These are phyloP conservation scores for Mya arenaria DNA, from an alignment of 1,140 invertebrate species.

Conservation along the genomic window DNA sequence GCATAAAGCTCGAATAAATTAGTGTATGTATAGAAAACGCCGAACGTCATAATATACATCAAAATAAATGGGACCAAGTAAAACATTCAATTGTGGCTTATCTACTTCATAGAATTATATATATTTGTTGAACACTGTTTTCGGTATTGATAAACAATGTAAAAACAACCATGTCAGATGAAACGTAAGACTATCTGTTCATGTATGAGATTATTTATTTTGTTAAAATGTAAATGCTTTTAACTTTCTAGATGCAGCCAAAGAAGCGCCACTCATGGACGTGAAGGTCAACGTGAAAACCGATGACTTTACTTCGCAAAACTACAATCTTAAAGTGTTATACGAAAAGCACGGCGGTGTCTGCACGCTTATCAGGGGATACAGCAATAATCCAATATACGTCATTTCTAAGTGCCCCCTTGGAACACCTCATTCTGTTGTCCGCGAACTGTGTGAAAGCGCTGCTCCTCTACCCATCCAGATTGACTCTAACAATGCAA, in stretches of 20 bases:
- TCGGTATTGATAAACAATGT: too few relatives aligned
- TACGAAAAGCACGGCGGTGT: slow-evolving; percentile 47
- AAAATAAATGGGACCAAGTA: too few relatives aligned
- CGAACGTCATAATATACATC: too few relatives aligned
- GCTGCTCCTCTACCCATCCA: background rate
- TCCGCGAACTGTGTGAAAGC: slow-evolving; percentile 24
- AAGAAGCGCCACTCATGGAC: slow-evolving; percentile 20
- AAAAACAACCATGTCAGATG: background rate
- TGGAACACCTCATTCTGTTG: background rate
- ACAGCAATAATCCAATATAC: slow-evolving; percentile 36
- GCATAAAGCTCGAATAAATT: too few relatives aligned
- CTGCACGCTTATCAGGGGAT: slow-evolving; percentile 38
- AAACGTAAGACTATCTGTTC: background rate
- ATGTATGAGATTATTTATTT: background rate
- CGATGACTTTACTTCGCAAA: background rate
- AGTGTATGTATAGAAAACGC: too few relatives aligned
- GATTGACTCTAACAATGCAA: slow-evolving; percentile 14
- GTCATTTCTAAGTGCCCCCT: slow-evolving; percentile 43
- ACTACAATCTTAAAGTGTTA: background rate
- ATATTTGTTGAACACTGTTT: too few relatives aligned
- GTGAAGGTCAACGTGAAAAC: background rate
- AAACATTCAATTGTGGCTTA: too few relatives aligned
- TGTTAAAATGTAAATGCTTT: background rate
- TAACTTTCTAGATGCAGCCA: slow-evolving; percentile 12
- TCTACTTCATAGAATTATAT: too few relatives aligned